A percentile compares a stretch with the other conserved stretches of the same genome.
Conservation (phyloP, 2,888 invertebrate genomes). For the Amphipyra berbera region DNA sequence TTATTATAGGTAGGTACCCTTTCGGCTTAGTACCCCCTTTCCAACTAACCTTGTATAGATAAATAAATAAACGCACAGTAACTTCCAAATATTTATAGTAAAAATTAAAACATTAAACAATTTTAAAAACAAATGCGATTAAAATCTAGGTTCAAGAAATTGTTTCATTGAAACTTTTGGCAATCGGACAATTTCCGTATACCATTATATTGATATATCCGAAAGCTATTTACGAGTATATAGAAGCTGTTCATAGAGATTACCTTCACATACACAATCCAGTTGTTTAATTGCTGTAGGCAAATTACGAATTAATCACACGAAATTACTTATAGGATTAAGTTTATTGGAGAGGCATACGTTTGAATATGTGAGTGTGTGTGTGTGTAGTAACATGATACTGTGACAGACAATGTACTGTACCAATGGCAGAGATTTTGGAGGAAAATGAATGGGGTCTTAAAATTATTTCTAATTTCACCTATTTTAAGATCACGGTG, state of each 20-base stretch:
- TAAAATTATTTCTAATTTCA: no score
- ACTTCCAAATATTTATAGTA: no score
- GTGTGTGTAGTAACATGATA: neutral
- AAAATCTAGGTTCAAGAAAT: neutral
- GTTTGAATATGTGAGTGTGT: neutral
- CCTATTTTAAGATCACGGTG: no score
- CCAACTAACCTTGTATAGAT: no score
- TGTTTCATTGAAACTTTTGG: neutral
- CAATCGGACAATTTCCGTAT: neutral
- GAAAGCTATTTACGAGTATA: slow-evolving; percentile 1
- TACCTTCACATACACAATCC: slow-evolving; percentile 19
- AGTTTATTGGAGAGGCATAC: slow-evolving; percentile 12
- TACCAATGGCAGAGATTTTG: neutral
- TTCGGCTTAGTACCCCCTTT: no score
- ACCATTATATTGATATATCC: neutral
- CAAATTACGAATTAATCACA: slow-evolving; percentile 51
- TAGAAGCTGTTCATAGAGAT: slow-evolving; percentile 23
- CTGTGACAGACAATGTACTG: neutral
- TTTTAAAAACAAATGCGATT: no score
- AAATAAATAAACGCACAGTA: no score
- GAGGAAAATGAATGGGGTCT: neutral
- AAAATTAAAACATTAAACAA: no score
- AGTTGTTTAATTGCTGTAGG: slow-evolving; percentile 31
- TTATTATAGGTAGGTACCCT: no score
- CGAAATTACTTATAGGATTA: slow-evolving; percentile 49